phyloP scores from a whole-genome alignment of 2,113 vertebrate genomes.

The Strigops habroptila region DNA sequence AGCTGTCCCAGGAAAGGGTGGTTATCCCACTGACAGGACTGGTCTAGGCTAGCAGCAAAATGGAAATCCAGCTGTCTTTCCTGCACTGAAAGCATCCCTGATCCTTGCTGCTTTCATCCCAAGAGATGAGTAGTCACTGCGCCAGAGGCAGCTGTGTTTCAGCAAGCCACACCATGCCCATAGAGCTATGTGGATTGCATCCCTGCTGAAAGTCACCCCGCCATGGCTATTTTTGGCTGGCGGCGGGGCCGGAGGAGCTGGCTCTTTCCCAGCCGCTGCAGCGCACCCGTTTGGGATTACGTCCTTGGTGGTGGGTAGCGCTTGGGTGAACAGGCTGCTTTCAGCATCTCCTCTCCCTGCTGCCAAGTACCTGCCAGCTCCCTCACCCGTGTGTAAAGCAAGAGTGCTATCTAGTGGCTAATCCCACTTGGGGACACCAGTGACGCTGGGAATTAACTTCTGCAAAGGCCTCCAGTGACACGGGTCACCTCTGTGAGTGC shows the following conservation, averaged over 20 bases:
- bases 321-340: background rate
- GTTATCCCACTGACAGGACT: background rate
- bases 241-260: background rate
- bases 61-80: background rate
- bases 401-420: constrained; percentile 51
- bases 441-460: background rate
- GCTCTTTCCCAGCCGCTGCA: constrained; percentile 1
- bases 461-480: background rate
- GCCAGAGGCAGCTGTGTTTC: background rate
- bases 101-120: background rate
- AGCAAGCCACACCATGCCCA: background rate
- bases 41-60: background rate
- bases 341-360: background rate
- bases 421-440: background rate
- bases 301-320: background rate
- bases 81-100: background rate
- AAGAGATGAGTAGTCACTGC: background rate
- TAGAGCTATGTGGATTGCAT: background rate
- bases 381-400: background rate
- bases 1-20: background rate
- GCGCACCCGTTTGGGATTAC: background rate
- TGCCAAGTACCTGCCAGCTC: constrained; percentile 20
- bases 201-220: background rate
- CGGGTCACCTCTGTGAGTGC: rapidly evolving
- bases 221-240: constrained; percentile 10